Base-by-base conservation (phyloP, 2,113 vertebrate species). In the Dipodomys ordii region DNA sequence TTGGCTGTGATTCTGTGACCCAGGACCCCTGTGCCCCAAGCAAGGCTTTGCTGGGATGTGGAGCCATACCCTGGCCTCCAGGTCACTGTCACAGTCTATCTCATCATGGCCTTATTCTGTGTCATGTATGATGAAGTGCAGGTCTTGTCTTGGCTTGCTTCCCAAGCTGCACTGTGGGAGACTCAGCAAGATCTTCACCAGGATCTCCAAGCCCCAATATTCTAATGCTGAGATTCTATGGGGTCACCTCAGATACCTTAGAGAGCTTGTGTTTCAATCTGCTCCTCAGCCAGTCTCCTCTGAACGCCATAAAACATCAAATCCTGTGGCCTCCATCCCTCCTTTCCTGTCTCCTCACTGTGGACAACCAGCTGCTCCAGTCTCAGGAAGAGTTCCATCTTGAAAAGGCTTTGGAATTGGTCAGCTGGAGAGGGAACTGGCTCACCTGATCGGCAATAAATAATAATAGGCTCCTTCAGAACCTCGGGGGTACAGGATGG, bases 231-330 rank as follows among this genome's bases (percentile, higher is more conserved):
- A 84, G 68, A 68, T 69, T 91, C 49, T 1, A 1, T 32, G 57
- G 76, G 83, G 64, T 72, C 67, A 88, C 83, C 25, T 83, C 77
- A 93, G 62, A 87, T 78, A 46, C 77, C 81, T 87, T 87, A 93
- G 44, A 93, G 92, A 88, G n/a, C 83, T 79, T 80, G 6, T 76
- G 79, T 89, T 88, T 93, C 80, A 94, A 35, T 27, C 67, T 96
- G 86, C 83, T 94, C 82, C 91, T 0, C 1, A 88, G 71, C 7
- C 46, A 62, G 64, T 46, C 81, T 64, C 94, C 87, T 92, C 32
- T 12, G 57, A 86, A 60, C 72, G 49, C 68, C 72, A 30, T 68
- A 69, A 94, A 87, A 94, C 81, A 68, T 87, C 0, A 72, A 90
- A 73, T 57, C 25, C 49, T 71, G n/a, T 80, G 84, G 44, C 76